These are phyloP conservation scores for Megaustenia siamemsis DNA, from an alignment of 2,888 invertebrate genomes.

Conservation along the genomic window DNA sequence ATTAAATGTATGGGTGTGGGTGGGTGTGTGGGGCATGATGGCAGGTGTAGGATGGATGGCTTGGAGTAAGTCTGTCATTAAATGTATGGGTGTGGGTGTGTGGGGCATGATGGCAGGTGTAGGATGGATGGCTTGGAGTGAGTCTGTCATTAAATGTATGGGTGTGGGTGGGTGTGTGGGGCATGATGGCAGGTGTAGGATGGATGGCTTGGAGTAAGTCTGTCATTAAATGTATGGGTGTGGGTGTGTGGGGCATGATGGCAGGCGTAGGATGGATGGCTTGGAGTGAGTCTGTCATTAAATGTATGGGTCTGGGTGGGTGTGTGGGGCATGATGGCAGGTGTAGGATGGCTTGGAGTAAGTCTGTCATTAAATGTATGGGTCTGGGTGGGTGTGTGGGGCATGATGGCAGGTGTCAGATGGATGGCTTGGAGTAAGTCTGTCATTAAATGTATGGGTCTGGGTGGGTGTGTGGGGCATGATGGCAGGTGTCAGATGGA, in stretches of 20 bases:
- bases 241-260: constrained; percentile 80
- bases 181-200: too few species aligned
- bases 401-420: too few species aligned
- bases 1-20: not conserved
- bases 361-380: not conserved
- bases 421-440: not conserved
- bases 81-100: not conserved
- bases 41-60: constrained; percentile 84
- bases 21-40: constrained; percentile 80
- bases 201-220: not conserved
- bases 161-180: too few species aligned
- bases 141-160: not conserved
- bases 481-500: constrained; percentile 84
- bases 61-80: constrained; percentile 80
- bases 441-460: too few species aligned
- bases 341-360: too few species aligned
- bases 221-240: too few species aligned
- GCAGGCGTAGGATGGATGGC: constrained; percentile 84
- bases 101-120: too few species aligned
- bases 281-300: constrained; percentile 80
- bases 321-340: too few species aligned
- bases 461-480: constrained; percentile 76
- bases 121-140: too few species aligned
- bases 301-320: not conserved
- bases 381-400: too few species aligned